Evolutionary conservation across 2,797 vertebrate species (phyloP), one percentile per base, ranked within the genome.

Genomic region (Linurgus olivaceus): DNA sequence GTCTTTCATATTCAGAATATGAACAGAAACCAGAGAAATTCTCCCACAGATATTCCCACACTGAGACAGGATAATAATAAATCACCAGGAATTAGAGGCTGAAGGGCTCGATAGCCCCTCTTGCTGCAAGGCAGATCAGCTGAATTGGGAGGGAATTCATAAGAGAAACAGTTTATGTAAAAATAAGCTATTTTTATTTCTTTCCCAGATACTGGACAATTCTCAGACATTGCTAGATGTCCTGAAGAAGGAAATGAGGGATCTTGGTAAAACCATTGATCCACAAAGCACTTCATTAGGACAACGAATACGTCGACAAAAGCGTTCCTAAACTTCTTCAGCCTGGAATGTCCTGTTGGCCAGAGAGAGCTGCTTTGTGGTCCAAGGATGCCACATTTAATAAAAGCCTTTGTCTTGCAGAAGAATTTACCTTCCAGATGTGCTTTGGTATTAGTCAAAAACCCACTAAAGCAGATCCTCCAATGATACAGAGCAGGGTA

Each of bases 201-300:
- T 93, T 65, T 52, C 72, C 17, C 94, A 99, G 99, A 99, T 99
- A 94, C 94, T 99, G 97, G 99, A 99, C 97, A 99, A 98, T 94
- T 99, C 99, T 11, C 99, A 99, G 98, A 98, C 98, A 11, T 96
- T 99, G 65, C 98, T 99, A 25, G 98, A 97, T 20, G 98, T 98
- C 54, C 96, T 99, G 93, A 99, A 99, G 97, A 98, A 98, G 94
- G 98, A 99, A 95, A 97, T 98, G 0, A 98, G 98, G 78, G 99
- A 98, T 96, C 97, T 99, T 63, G 98, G 96, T 67, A 99, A 98
- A 97, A 98, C 97, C 84, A 98, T 98, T 2, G 97, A 98, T 24
- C 90, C 61, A 4, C 97, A 97, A 88, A 94, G 54, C 44, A 59
- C 81, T 17, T 76, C 90, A 28, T 93, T 94, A 73, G 96, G 92